Evolutionary conservation across 2,888 invertebrate genomes (phyloP).

Genomic region (Heterodera filipjevi): DNA sequence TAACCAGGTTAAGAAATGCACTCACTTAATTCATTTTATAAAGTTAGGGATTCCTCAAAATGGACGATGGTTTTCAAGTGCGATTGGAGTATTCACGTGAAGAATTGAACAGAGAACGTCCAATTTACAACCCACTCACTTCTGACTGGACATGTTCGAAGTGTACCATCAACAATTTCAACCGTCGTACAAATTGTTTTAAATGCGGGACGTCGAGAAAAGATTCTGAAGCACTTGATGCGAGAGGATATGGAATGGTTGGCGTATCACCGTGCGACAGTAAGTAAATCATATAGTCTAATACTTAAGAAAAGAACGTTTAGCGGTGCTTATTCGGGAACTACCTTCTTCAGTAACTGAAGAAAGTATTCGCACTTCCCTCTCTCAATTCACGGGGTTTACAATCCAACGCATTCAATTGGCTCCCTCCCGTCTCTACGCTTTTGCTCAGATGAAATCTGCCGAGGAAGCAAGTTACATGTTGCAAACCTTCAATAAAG

Average conservation of each 20-base stretch:
- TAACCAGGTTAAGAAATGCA: slow-evolving; percentile 74
- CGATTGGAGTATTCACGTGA: slow-evolving; percentile 55
- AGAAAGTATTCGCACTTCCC: slow-evolving; percentile 82
- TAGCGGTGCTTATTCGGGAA: slow-evolving; percentile 82
- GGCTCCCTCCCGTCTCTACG: slow-evolving; percentile 75
- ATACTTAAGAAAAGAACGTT: slow-evolving; percentile 47
- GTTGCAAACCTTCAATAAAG: slow-evolving; percentile 73
- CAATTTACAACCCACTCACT: slow-evolving; percentile 30
- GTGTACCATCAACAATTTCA: slow-evolving; percentile 38
- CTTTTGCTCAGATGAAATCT: slow-evolving; percentile 80
- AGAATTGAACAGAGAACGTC: slow-evolving; percentile 41
- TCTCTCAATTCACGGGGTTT: slow-evolving; percentile 70
- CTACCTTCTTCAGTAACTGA: slow-evolving; percentile 90
- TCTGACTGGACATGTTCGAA: slow-evolving; percentile 61
- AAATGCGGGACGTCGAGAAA: slow-evolving; percentile 76
- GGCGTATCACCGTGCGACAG: slow-evolving; percentile 61
- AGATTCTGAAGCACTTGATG: slow-evolving; percentile 55
- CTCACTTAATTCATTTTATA: neutral
- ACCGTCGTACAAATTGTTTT: slow-evolving; percentile 85
- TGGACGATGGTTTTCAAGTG: slow-evolving; percentile 52
- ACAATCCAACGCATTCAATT: slow-evolving; percentile 47
- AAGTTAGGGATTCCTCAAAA: slow-evolving; percentile 60
- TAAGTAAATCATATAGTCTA: slow-evolving; percentile 43
- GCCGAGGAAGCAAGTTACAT: slow-evolving; percentile 82
- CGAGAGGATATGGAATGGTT: slow-evolving; percentile 55